Evolutionary conservation across 2,113 vertebrate genomes (phyloP).

Genomic region (Neodontobutis hainanensis): DNA sequence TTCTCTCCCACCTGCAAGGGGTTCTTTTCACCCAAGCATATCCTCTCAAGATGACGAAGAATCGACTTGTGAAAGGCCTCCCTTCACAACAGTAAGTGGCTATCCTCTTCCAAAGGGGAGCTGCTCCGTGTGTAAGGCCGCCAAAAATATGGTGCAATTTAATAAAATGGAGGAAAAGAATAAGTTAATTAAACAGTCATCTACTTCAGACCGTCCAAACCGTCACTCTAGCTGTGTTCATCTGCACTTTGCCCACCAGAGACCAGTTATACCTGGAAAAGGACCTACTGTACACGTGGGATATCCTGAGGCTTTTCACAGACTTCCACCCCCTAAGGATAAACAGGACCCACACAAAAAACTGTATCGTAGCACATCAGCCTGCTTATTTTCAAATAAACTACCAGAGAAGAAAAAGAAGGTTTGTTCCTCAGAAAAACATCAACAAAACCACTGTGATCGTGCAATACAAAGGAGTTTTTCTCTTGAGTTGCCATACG

Average conservation of each 20-base stretch:
- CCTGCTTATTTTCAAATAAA: constrained; percentile 69
- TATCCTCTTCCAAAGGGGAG: constrained; percentile 81
- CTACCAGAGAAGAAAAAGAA: constrained; percentile 61
- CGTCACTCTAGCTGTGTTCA: constrained; percentile 80
- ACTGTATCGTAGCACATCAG: constrained; percentile 82
- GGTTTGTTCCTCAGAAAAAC: constrained; percentile 56
- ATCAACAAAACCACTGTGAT: constrained; percentile 70
- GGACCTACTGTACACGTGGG: constrained; percentile 64
- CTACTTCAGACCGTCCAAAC: constrained; percentile 69
- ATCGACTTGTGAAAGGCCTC: constrained; percentile 76
- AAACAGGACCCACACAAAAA: constrained; percentile 65
- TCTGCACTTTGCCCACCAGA: constrained; percentile 82
- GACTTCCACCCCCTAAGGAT: constrained; percentile 53
- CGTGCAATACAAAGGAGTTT: constrained; percentile 88
- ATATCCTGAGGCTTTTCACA: constrained; percentile 54
- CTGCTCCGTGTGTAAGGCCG: constrained; percentile 75
- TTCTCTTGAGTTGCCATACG: constrained; percentile 86
- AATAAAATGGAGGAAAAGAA: constrained; percentile 60
- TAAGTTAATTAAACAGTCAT: constrained; percentile 47
- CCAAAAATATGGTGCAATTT: constrained; percentile 79
- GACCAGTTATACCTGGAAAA: constrained; percentile 62
- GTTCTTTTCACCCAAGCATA: constrained; percentile 80
- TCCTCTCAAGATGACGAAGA: constrained; percentile 71
- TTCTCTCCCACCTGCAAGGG: constrained; percentile 64
- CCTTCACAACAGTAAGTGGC: constrained; percentile 82